These are phyloP conservation scores for Xestia xanthographa DNA, from an alignment of 2,888 invertebrate genomes.

Conservation along the genomic window DNA sequence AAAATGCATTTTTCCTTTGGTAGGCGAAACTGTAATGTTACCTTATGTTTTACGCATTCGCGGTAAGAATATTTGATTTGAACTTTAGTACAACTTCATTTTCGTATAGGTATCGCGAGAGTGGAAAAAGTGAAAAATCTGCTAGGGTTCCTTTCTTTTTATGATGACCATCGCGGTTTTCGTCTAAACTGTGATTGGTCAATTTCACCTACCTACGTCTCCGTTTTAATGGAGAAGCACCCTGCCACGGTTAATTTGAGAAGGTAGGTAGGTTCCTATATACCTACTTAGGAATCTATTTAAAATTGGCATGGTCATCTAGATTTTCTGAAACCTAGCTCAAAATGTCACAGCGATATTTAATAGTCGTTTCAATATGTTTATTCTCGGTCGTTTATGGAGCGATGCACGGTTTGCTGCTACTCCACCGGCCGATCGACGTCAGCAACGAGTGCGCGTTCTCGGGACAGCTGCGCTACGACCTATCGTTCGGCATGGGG, in stretches of 20 bases:
- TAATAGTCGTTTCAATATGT: slow-evolving; percentile 32
- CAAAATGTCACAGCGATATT: slow-evolving; percentile 39
- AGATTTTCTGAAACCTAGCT: slow-evolving; percentile 22
- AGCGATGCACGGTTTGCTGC: slow-evolving; percentile 72
- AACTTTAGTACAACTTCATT: neutral
- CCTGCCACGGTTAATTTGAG: neutral
- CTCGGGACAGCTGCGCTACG: slow-evolving; percentile 79
- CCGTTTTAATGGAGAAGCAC: neutral
- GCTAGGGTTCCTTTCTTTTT: neutral
- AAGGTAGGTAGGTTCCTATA: neutral
- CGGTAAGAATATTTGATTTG: neutral
- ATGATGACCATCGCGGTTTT: neutral
- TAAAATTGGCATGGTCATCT: slow-evolving; percentile 23
- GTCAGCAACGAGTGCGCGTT: slow-evolving; percentile 80
- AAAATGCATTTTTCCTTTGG: neutral
- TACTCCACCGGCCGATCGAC: slow-evolving; percentile 82
- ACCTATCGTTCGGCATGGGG: slow-evolving; percentile 85
- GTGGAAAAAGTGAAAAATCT: neutral
- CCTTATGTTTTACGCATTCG: neutral
- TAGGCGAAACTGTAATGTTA: neutral
- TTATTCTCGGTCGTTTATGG: slow-evolving; percentile 30
- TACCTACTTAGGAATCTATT: no score
- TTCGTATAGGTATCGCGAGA: neutral
- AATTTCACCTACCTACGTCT: neutral
- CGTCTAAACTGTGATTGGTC: neutral